A percentile compares a stretch with the other conserved stretches of the same genome.
Conservation (phyloP, 1,140 invertebrate genomes). For the Aculops lycopersici region DNA sequence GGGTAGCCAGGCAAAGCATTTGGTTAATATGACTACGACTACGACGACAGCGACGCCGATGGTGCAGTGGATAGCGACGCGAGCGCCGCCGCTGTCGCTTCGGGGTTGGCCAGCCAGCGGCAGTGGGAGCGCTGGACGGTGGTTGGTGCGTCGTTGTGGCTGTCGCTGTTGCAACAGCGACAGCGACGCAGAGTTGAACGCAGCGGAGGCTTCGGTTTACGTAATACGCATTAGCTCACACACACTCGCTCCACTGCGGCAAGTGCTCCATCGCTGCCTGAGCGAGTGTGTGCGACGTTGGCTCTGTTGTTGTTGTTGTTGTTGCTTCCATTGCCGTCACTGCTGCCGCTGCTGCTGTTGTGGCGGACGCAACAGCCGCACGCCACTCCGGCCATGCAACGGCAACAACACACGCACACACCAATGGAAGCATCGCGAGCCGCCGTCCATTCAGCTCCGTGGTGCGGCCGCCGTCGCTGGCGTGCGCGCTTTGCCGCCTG, state of each 20-base stretch:
- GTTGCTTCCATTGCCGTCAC: not conserved
- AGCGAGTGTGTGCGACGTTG: too few species aligned
- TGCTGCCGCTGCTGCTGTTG: not conserved
- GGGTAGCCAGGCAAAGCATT: too few species aligned
- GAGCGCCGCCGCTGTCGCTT: not conserved
- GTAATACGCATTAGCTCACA: not conserved
- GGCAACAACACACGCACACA: not conserved
- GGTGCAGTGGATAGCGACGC: not conserved
- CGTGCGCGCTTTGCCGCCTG: not conserved
- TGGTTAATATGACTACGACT: too few species aligned
- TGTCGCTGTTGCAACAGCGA: not conserved
- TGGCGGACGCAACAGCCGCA: too few species aligned
- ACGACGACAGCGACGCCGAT: not conserved
- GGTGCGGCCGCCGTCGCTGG: not conserved
- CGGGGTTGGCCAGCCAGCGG: not conserved
- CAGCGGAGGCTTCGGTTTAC: not conserved
- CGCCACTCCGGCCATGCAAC: not conserved
- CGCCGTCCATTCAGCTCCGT: not conserved
- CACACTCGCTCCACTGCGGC: not conserved
- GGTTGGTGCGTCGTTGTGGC: not conserved
- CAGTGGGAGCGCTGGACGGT: not conserved
- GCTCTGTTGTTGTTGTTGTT: not conserved
- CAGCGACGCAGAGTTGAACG: not conserved
- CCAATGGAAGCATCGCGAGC: not conserved
- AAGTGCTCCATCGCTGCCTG: not conserved